phyloP scores from a whole-genome alignment of 2,888 invertebrate species.

The Myathropa florea region DNA sequence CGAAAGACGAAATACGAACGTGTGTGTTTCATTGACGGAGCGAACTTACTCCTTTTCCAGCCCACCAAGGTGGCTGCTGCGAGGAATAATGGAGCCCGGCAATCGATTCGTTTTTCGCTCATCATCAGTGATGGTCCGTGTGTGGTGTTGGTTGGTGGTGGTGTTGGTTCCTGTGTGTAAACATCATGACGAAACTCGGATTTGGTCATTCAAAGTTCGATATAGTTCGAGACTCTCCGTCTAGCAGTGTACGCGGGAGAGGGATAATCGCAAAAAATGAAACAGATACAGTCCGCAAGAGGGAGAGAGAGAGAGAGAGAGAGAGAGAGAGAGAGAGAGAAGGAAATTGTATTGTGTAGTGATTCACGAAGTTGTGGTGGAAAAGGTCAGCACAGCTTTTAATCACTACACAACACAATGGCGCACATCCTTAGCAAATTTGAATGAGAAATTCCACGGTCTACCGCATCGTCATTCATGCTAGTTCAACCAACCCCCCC shows the following conservation, averaged over 20 bases:
- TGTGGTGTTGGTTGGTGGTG: neutral
- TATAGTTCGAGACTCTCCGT: neutral
- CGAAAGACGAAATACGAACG: neutral
- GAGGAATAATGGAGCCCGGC: slow-evolving; percentile 52
- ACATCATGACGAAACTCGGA: slow-evolving; percentile 51
- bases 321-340: neutral
- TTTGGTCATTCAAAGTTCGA: slow-evolving; percentile 51
- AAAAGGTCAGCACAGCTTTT: slow-evolving; percentile 50
- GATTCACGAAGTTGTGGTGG: slow-evolving; percentile 44
- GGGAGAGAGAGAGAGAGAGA: slow-evolving; percentile 1
- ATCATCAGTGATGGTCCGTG: neutral
- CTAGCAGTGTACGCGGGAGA: neutral
- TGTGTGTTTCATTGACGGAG: slow-evolving; percentile 70
- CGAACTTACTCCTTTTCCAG: slow-evolving; percentile 53
- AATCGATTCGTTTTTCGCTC: neutral
- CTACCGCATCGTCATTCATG: neutral
- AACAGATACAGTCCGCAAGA: neutral
- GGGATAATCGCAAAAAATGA: no score
- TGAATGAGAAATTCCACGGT: slow-evolving; percentile 2
- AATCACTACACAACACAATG: slow-evolving; percentile 11
- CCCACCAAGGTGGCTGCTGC: slow-evolving; percentile 35
- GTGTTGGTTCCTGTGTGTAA: slow-evolving; percentile 30
- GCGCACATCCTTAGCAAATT: slow-evolving; percentile 1
- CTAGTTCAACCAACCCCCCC: no score
- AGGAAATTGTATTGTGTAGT: slow-evolving; percentile 4